phyloP scores from a whole-genome alignment of 2,113 vertebrate species.

The Poeciliopsis occidentalis region DNA sequence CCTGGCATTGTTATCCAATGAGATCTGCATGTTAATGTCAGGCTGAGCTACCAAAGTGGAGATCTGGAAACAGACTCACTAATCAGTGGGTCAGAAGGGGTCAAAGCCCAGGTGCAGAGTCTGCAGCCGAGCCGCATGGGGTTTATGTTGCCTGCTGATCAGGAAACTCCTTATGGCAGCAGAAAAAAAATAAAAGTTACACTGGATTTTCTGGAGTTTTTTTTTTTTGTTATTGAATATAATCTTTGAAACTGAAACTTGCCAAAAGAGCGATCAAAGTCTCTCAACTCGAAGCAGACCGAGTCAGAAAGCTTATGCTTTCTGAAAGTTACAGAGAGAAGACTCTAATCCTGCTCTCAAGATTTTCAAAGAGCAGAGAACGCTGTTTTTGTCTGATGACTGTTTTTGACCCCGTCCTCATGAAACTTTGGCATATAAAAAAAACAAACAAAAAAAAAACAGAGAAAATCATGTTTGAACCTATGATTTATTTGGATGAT shows the following conservation, averaged over 20 bases:
- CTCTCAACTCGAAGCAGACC: not conserved
- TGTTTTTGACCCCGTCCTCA: not conserved
- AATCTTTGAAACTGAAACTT: not conserved
- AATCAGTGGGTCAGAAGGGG: slow-evolving; percentile 58
- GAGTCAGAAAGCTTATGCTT: not conserved
- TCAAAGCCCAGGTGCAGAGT: slow-evolving; percentile 60
- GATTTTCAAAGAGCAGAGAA: not conserved
- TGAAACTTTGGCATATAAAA: not conserved
- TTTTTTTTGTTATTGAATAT: not conserved
- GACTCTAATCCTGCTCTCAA: not conserved
- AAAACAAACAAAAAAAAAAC: not conserved
- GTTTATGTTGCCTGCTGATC: slow-evolving; percentile 40
- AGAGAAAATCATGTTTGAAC: not conserved
- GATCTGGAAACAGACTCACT: slow-evolving; percentile 62
- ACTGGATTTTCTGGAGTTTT: not conserved
- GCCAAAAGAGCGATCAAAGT: not conserved
- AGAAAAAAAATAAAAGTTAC: slow-evolving; percentile 1
- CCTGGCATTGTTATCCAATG: slow-evolving; percentile 72
- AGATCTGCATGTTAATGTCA: slow-evolving; percentile 75
- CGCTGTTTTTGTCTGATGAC: not conserved
- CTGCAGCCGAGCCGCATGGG: slow-evolving; percentile 22
- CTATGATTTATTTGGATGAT: no score
- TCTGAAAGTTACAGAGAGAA: not conserved
- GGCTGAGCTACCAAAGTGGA: slow-evolving; percentile 56
- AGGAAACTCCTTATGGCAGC: slow-evolving; percentile 40